Evolutionary conservation across 2,797 vertebrate genomes (phyloP).

Genomic region (Cuculus canorus): DNA sequence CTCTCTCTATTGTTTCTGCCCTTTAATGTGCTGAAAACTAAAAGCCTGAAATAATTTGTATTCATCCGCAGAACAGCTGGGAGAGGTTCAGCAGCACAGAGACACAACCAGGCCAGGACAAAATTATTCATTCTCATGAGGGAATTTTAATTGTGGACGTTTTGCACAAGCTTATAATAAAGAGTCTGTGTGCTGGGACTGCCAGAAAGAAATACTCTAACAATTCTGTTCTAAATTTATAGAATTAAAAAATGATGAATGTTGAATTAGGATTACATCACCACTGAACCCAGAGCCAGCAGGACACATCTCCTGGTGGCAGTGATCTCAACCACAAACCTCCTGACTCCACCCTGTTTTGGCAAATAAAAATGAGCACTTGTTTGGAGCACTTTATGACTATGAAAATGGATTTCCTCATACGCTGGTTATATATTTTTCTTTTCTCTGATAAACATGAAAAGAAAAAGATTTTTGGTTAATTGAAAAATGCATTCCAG

Average conservation of each 20-base stretch:
- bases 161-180: conserved; percentile 5
- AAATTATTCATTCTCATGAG: background rate
- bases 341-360: conserved; percentile 21
- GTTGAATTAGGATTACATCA: conserved; percentile 15
- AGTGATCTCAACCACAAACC: conserved; percentile 21
- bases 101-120: background rate
- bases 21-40: background rate
- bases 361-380: background rate
- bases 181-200: background rate
- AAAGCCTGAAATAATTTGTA: background rate
- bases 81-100: background rate
- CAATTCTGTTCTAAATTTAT: background rate
- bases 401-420: background rate
- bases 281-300: background rate
- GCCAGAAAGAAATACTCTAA: background rate
- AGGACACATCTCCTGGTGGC: background rate
- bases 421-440: background rate
- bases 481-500: background rate
- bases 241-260: background rate
- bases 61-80: background rate
- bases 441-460: background rate
- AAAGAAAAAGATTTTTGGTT: background rate
- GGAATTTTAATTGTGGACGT: background rate
- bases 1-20: background rate
- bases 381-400: background rate